phyloP scores from a whole-genome alignment of 2,113 vertebrate genomes.

The Burhinus bistriatus region DNA sequence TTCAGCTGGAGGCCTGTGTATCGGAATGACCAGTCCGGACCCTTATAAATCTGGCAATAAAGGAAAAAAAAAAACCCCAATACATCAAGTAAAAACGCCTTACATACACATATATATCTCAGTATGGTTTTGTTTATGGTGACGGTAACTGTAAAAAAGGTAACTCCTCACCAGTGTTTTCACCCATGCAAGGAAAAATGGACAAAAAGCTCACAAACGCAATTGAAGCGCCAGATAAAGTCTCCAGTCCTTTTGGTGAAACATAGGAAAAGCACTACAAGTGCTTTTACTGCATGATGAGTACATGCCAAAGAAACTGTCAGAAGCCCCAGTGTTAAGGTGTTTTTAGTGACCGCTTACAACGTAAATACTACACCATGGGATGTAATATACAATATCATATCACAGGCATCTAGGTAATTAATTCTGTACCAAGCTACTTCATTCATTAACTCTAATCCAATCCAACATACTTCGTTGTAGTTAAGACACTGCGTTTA shows the following conservation, averaged over 20 bases:
- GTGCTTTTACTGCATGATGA: not conserved
- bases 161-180: not conserved
- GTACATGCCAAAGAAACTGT: not conserved
- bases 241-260: not conserved
- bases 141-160: not conserved
- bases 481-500: not conserved
- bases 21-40: conserved; percentile 83
- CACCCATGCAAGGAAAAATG: not conserved
- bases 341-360: not conserved
- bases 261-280: not conserved
- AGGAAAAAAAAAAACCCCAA: not conserved
- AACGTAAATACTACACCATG: not conserved
- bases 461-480: not conserved
- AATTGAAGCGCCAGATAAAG: not conserved
- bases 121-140: not conserved
- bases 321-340: not conserved
- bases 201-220: not conserved
- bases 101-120: accelerated
- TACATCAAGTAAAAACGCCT: not conserved
- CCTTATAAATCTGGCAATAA: conserved; percentile 84
- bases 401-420: not conserved
- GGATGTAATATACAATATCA: accelerated
- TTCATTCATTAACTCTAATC: not conserved
- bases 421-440: not conserved
- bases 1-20: conserved; percentile 85